phyloP scores from a whole-genome alignment of 1,140 invertebrate species.

The Aphidius gifuensis region DNA sequence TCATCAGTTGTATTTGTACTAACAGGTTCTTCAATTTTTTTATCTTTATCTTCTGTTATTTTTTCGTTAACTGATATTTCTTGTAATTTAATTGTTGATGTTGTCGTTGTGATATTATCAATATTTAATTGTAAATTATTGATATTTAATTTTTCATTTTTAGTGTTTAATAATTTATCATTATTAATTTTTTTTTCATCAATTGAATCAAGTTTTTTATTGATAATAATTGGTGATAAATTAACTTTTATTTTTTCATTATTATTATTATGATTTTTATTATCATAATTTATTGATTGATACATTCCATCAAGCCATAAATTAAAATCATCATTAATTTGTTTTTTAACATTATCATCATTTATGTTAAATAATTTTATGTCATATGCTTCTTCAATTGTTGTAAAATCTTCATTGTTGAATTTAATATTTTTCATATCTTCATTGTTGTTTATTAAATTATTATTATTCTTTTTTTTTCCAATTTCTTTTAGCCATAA shows the following conservation, averaged over 20 bases:
- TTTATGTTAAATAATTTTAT: too few relatives aligned
- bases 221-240: too few relatives aligned
- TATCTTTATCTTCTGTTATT: not conserved
- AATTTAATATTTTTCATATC: constrained; percentile 9
- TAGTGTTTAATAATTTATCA: not conserved
- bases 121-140: not conserved
- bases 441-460: constrained; percentile 2
- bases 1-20: constrained; percentile 14
- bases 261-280: too few relatives aligned
- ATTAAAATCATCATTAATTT: too few relatives aligned
- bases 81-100: not conserved
- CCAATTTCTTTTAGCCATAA: constrained; percentile 39
- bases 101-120: constrained; percentile 1
- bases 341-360: too few relatives aligned
- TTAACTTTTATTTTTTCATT: too few relatives aligned
- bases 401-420: constrained; percentile 14
- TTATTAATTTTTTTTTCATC: not conserved
- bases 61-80: not conserved
- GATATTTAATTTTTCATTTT: constrained; percentile 6
- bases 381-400: too few relatives aligned
- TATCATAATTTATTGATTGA: too few relatives aligned
- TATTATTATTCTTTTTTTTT: constrained; percentile 22
- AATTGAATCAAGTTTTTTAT: too few relatives aligned
- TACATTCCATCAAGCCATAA: too few relatives aligned
- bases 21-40: constrained; percentile 3